A percentile compares a stretch with the other conserved stretches of the same genome.
These are phyloP conservation scores for Drosophila funebris DNA, from an alignment of 1,140 invertebrate genomes.

Conservation along the genomic window DNA sequence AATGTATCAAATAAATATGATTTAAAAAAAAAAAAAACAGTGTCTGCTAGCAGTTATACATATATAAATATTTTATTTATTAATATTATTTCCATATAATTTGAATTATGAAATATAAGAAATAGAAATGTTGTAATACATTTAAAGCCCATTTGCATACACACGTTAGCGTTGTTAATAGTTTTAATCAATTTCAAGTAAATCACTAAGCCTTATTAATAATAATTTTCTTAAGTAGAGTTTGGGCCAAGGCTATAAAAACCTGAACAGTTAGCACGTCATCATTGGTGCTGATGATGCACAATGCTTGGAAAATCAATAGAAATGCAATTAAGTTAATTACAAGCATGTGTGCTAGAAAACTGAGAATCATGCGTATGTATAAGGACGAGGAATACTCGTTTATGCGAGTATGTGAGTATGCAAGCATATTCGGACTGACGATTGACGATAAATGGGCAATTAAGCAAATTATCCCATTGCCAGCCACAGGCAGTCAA, in stretches of 20 bases:
- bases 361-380: conserved; percentile 20
- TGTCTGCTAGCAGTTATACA: too few relatives aligned
- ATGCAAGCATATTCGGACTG: neutral
- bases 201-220: too few relatives aligned
- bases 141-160: too few relatives aligned
- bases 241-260: neutral
- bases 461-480: conserved; percentile 72
- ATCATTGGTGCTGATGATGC: conserved; percentile 1
- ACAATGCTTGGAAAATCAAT: conserved; percentile 42
- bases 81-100: too few relatives aligned
- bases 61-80: too few relatives aligned
- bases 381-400: neutral
- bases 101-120: too few relatives aligned
- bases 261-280: conserved; percentile 14
- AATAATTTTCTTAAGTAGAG: too few relatives aligned
- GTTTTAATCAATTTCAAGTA: too few relatives aligned
- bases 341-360: conserved; percentile 54
- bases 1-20: too few relatives aligned
- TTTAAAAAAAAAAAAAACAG: too few relatives aligned
- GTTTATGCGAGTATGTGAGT: neutral
- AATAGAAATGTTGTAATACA: too few relatives aligned
- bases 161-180: too few relatives aligned
- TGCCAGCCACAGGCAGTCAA: conserved; percentile 24
- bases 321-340: conserved; percentile 74
- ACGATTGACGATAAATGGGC: conserved; percentile 70